A percentile compares a stretch with the other conserved stretches of the same genome.
Conservation (phyloP, 1,140 invertebrate species). For the Pseudobourletiella spinata region DNA sequence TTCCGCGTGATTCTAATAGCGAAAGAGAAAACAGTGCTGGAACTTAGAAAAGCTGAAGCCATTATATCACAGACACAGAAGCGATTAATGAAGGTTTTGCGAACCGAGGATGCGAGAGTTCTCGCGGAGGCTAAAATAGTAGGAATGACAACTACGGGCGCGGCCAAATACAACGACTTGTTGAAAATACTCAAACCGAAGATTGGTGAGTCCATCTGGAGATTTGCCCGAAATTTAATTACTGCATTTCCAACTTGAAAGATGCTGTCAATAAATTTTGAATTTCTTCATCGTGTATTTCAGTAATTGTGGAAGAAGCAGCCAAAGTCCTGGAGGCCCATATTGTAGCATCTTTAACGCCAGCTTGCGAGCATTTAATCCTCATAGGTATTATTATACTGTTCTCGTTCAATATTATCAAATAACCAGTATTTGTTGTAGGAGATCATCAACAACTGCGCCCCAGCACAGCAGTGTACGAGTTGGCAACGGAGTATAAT, state of each 20-base stretch:
- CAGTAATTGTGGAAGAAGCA: conserved; percentile 70
- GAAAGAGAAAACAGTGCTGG: too few species aligned
- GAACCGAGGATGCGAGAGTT: too few species aligned
- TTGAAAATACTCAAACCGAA: conserved; percentile 41
- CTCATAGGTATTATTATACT: neutral
- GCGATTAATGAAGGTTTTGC: too few species aligned
- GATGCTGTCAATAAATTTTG: neutral
- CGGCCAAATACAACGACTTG: conserved; percentile 43
- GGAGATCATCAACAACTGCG: conserved; percentile 46
- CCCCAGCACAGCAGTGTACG: conserved; percentile 40
- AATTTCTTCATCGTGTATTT: conserved; percentile 29
- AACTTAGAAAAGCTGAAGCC: neutral
- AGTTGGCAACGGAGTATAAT: conserved; percentile 39
- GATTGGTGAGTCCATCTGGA: conserved; percentile 40
- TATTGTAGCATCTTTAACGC: conserved; percentile 58
- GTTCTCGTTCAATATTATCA: neutral
- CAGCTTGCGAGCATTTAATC: conserved; percentile 54
- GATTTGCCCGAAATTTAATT: neutral
- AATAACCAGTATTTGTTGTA: neutral
- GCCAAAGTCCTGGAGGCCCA: conserved; percentile 76
- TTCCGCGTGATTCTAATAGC: too few species aligned
- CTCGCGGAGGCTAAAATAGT: too few species aligned
- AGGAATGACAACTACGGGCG: conserved; percentile 49
- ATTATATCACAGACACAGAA: neutral
- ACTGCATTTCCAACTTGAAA: neutral